Evolutionary conservation across 1,140 invertebrate species (phyloP), one percentile per base, ranked within the genome.

Genomic region (Phthorimaea operculella): DNA sequence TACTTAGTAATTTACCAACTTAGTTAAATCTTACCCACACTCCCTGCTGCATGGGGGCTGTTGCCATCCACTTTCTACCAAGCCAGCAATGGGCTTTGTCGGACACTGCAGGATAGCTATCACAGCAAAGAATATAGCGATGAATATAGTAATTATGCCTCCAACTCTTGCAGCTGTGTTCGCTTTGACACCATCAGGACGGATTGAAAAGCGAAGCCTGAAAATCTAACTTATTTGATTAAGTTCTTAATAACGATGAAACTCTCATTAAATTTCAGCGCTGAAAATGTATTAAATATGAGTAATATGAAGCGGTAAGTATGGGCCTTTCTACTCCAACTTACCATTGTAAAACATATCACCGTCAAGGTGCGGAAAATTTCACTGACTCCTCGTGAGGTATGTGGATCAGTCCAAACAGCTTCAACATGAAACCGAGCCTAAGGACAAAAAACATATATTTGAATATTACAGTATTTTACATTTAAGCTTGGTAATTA

Each of bases 331-430:
- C 33, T 39, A 39, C 36, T 39, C 36, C n/a, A 4, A 52, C 70
- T 72, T 63, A 81, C 79, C 63, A 76, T 76, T 1, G 81, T 74
- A 14, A 83, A 79, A 56, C 79, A 80, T 10, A 83, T 79, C 39
- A 83, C 71, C 53, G 81, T 76, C 10, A 83, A 60, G 7, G 80
- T 72, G 7, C 80, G 57, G 53, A 80, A 80, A 16, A 80, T 71
- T n/a, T 77, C 74, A 34, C 63, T 70, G 15, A 76, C 66, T 1
- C 66, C 64, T 1, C 76, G 55, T 1, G 71, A 67, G 0, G 72
- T 76, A 0, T 75, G 66, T 2, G 68, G 70, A 33, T 83, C 80
- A 21, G 74, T 63, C 4, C 75, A 55, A 0, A 73, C 42, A 0
- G 68, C 60, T 33, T 79, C 78, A n/a, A 79, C 61, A 52, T 76